Evolutionary conservation across 2,888 invertebrate species (phyloP).

Genomic region (Loripinus fragilis): DNA sequence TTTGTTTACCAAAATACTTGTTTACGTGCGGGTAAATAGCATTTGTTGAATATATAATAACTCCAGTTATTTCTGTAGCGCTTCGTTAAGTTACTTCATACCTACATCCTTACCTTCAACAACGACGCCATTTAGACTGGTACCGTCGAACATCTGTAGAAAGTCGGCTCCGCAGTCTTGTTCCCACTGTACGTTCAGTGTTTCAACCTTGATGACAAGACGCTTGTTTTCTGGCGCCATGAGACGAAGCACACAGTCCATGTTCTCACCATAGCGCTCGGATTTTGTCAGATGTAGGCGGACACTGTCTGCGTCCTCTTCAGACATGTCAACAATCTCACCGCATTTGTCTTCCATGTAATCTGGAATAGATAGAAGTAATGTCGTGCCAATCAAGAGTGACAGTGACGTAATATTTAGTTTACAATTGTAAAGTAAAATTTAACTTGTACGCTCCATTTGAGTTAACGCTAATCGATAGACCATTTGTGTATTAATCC

Average conservation of each 20-base stretch:
- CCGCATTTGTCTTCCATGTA: conserved; percentile 50
- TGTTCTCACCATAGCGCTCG: conserved; percentile 35
- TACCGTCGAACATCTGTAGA: conserved; percentile 41
- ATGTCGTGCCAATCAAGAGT: too few species aligned
- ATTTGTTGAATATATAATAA: too few species aligned
- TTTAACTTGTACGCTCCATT: too few species aligned
- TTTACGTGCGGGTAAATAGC: too few species aligned
- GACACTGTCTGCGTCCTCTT: conserved; percentile 28
- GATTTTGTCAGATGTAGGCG: conserved; percentile 43
- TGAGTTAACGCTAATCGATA: too few species aligned
- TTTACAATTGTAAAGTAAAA: too few species aligned
- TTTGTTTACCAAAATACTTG: too few species aligned
- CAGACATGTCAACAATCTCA: conserved; percentile 33
- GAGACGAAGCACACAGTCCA: conserved; percentile 46
- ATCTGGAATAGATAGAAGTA: too few species aligned
- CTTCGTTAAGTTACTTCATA: too few species aligned
- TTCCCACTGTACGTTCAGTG: conserved; percentile 28
- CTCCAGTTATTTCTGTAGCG: too few species aligned
- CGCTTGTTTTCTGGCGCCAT: conserved; percentile 37
- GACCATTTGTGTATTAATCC: too few species aligned
- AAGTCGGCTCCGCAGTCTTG: conserved; percentile 34
- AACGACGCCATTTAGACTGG: not conserved
- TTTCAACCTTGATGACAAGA: conserved; percentile 33
- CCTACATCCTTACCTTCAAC: not conserved
- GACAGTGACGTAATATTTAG: too few species aligned